Evolutionary conservation across 1,140 invertebrate species (phyloP).

Genomic region (Tetramorium alpestre): DNA sequence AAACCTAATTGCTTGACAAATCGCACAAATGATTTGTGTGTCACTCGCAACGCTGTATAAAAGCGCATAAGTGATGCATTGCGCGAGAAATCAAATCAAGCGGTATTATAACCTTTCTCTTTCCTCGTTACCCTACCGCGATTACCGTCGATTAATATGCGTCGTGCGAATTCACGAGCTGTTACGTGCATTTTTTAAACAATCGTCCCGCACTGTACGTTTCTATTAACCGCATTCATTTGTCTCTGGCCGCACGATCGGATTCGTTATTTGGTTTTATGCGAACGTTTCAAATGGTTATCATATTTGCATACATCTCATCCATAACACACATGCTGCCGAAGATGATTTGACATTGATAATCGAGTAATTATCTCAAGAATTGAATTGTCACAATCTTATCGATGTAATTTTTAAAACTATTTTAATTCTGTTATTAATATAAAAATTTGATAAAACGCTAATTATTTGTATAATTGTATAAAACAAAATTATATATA

Average conservation of each 20-base stretch:
- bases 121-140: not conserved
- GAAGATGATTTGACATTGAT: not conserved
- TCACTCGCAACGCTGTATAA: not conserved
- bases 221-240: slow-evolving; percentile 59
- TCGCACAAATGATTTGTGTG: not conserved
- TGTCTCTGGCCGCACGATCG: slow-evolving; percentile 41
- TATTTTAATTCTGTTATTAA: not conserved
- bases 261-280: slow-evolving; percentile 59
- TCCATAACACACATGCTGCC: not conserved
- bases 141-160: slow-evolving; percentile 59
- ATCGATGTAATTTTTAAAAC: not conserved
- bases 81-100: slow-evolving; percentile 34
- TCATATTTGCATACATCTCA: slow-evolving; percentile 27
- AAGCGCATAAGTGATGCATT: slow-evolving; percentile 16
- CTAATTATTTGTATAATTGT: not conserved
- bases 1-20: not conserved
- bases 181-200: slow-evolving; percentile 57
- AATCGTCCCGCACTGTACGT: slow-evolving; percentile 6
- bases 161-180: slow-evolving; percentile 45
- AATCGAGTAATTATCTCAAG: slow-evolving; percentile 29
- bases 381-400: not conserved
- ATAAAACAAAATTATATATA: not conserved
- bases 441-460: not conserved
- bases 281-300: slow-evolving; percentile 25
- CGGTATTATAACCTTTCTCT: not conserved